These are phyloP conservation scores for Lutjanus erythropterus DNA, from an alignment of 2,113 vertebrate genomes.

Conservation along the genomic window DNA sequence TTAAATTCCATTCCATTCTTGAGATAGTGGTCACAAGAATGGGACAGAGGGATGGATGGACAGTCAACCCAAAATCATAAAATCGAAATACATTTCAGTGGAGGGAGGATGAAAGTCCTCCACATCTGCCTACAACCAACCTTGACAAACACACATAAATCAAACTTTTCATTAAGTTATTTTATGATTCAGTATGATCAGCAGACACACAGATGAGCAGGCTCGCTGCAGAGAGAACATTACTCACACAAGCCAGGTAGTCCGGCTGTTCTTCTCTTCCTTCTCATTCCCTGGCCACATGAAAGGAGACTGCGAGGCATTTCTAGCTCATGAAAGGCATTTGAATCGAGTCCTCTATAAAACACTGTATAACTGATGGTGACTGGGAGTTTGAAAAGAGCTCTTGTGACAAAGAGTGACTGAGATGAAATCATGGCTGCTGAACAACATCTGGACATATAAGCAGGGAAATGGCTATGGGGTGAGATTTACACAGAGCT, in stretches of 20 bases:
- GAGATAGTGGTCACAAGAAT: too few species aligned
- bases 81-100: conserved; percentile 45
- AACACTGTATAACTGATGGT: conserved; percentile 33
- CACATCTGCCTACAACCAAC: conserved; percentile 37
- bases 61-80: too few species aligned
- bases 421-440: conserved; percentile 41
- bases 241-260: conserved; percentile 28
- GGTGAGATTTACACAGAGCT: conserved; percentile 2
- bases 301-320: conserved; percentile 31
- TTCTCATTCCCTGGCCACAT: conserved; percentile 27
- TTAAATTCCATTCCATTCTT: too few species aligned
- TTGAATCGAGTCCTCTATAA: conserved; percentile 53
- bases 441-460: conserved; percentile 48
- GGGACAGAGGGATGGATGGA: too few species aligned
- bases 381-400: conserved; percentile 48
- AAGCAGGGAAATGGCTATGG: not conserved
- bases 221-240: conserved; percentile 17
- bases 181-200: not conserved
- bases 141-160: conserved; percentile 12
- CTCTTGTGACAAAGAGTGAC: conserved; percentile 42
- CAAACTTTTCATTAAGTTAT: conserved; percentile 9
- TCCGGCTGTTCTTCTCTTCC: conserved; percentile 3
- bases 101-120: not conserved
- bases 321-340: conserved; percentile 42
- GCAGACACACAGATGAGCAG: conserved; percentile 16